These are phyloP conservation scores for Notiomystis cincta DNA, from an alignment of 2,113 vertebrate species.

Conservation along the genomic window DNA sequence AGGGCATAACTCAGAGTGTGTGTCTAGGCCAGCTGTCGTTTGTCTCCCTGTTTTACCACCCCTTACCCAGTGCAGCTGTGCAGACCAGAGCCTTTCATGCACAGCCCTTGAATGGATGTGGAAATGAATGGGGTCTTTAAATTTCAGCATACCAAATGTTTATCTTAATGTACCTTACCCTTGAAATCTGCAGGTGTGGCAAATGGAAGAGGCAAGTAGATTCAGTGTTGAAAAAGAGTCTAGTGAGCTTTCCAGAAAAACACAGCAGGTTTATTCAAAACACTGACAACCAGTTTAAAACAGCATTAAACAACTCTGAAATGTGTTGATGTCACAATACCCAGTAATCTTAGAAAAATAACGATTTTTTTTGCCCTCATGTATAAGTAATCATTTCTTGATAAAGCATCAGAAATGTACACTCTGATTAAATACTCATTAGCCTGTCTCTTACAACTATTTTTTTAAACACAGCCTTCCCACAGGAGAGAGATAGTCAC, in stretches of 20 bases:
- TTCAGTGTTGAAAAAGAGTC: not conserved
- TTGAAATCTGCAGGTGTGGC: not conserved
- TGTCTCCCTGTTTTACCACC: not conserved
- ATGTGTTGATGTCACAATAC: not conserved
- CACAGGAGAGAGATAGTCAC: not conserved
- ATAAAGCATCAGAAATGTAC: not conserved
- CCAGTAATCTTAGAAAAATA: not conserved
- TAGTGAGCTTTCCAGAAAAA: not conserved
- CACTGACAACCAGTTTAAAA: not conserved
- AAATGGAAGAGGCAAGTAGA: not conserved
- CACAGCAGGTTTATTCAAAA: not conserved
- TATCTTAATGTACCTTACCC: not conserved
- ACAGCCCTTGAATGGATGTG: not conserved
- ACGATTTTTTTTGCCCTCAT: not conserved
- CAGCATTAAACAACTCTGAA: not conserved
- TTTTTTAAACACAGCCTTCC: not conserved
- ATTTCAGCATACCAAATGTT: not conserved
- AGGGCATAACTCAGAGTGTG: rapidly evolving
- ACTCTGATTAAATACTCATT: not conserved
- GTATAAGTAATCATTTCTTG: not conserved
- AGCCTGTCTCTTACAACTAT: not conserved
- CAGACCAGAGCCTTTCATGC: too few relatives aligned
- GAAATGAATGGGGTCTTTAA: not conserved
- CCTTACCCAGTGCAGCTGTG: not conserved
- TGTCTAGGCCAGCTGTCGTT: not conserved